Base-by-base conservation (phyloP, 2,113 vertebrate genomes). In the Sciurus niger region DNA sequence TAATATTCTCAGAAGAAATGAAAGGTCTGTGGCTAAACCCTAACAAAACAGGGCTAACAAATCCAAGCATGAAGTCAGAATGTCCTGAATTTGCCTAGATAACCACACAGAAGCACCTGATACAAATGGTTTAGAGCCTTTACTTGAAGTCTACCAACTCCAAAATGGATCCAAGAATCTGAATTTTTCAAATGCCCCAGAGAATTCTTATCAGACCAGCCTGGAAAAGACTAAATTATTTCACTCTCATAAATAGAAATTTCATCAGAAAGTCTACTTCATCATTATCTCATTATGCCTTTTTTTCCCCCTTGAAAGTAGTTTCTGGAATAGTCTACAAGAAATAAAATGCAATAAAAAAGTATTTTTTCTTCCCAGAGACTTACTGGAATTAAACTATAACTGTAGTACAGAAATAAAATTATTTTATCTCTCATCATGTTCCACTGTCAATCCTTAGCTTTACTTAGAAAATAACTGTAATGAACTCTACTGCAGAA, bases 261-360 rank as follows among this genome's bases (percentile, higher is more conserved):
- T 80, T 80, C 25, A 94, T 28, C 73, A 80, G 24, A 24, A 97
- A 85, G 22, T 68, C 34, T 40, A 40, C 11, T 93, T 89, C 46
- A 76, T 68, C 65, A 63, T 65, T 65, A 85, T 53, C n/a, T 74
- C 68, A 34, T 17, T 79, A 17, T 84, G 20, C 37, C 46, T 55
- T 48, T 68, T 65, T 51, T 58, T 20, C 12, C 13, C 40, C 46
- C 30, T 55, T 53, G 22, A 79, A 40, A 11, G 13, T 48, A 73
- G 16, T 58, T 93, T 88, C 53, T 78, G 48, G 30, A 89, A 18
- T 76, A 37, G 10, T 63, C 2, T 84, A 9, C 25, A 92, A 84
- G 55, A 91, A 80, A 84, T 79, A 94, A 95, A 86, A 55, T 53
- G 14, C 28, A 85, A 40, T 51, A 73, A 34, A 93, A 84, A 65